These are phyloP conservation scores for Daphoenositta chrysoptera DNA, from an alignment of 2,113 vertebrate species.

Conservation along the genomic window DNA sequence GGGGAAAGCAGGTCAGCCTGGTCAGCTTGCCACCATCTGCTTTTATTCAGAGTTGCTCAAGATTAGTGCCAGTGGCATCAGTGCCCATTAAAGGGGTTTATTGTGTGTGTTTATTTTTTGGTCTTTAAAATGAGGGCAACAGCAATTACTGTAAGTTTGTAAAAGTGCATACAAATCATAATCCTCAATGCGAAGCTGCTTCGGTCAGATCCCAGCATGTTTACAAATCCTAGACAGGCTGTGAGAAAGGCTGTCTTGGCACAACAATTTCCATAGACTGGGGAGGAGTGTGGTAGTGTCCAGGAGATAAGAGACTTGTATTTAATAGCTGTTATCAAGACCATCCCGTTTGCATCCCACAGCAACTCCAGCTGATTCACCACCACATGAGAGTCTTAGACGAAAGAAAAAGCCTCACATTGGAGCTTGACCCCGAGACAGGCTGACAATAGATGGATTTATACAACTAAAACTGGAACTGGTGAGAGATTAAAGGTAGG, in stretches of 20 bases:
- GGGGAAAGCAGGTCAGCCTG: slow-evolving; percentile 64
- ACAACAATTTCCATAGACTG: background rate
- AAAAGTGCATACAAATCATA: slow-evolving; percentile 46
- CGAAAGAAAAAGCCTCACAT: background rate
- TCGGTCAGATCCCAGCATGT: background rate
- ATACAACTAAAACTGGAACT: background rate
- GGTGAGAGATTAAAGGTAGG: background rate
- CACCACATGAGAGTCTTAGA: background rate
- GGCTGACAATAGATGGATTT: background rate
- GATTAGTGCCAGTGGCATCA: slow-evolving; percentile 58
- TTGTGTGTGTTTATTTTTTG: slow-evolving; percentile 55
- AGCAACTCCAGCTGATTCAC: background rate
- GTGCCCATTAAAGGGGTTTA: slow-evolving; percentile 42
- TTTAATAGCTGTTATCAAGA: background rate
- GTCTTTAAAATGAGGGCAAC: slow-evolving; percentile 58
- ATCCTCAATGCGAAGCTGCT: slow-evolving; percentile 45
- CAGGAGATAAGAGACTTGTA: background rate
- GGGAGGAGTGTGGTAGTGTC: background rate
- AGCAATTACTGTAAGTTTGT: slow-evolving; percentile 65
- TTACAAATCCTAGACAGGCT: background rate
- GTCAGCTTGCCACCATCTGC: slow-evolving; percentile 51
- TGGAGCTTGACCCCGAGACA: background rate
- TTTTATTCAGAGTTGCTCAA: slow-evolving; percentile 63
- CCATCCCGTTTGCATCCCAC: background rate
- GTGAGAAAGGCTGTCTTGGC: slow-evolving; percentile 45